Conservation (phyloP, 2,888 invertebrate genomes). For the Andrena bucephala region DNA sequence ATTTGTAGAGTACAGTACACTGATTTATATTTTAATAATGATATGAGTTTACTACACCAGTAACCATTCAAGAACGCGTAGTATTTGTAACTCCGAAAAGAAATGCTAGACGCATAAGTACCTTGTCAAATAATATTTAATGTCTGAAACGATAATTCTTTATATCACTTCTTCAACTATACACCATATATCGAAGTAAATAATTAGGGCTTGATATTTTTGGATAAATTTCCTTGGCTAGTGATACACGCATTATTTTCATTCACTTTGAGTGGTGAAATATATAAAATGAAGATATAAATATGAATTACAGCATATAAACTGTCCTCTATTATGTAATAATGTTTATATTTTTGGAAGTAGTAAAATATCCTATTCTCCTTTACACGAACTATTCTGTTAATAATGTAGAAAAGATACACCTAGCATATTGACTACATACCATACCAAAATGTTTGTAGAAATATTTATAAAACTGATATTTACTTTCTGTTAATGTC, state of each 20-base stretch:
- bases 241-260: slow-evolving; percentile 51
- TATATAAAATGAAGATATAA: slow-evolving; percentile 17
- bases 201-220: slow-evolving; percentile 46
- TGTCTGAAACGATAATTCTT: slow-evolving; percentile 10
- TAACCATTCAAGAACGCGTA: slow-evolving; percentile 75
- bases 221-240: slow-evolving; percentile 26
- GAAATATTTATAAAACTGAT: slow-evolving; percentile 24
- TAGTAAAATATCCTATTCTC: slow-evolving; percentile 50
- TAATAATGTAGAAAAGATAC: slow-evolving; percentile 43
- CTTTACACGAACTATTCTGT: slow-evolving; percentile 18
- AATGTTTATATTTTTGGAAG: slow-evolving; percentile 39
- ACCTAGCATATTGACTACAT: background rate
- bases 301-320: slow-evolving; percentile 29
- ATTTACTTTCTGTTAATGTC: background rate
- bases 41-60: slow-evolving; percentile 79
- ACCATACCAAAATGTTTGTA: slow-evolving; percentile 21
- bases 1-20: slow-evolving; percentile 81
- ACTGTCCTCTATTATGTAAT: slow-evolving; percentile 21
- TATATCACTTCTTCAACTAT: slow-evolving; percentile 33
- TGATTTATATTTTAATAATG: slow-evolving; percentile 78
- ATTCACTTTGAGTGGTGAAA: background rate
- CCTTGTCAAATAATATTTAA: slow-evolving; percentile 46
- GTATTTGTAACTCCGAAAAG: slow-evolving; percentile 66
- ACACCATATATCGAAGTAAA: slow-evolving; percentile 40
- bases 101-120: slow-evolving; percentile 43